A percentile compares a stretch with the other conserved stretches of the same genome.
Evolutionary conservation across 37 sponge, comb jelly and placozoan species (phyloP).

Genomic region (Eunapius fragilis): DNA sequence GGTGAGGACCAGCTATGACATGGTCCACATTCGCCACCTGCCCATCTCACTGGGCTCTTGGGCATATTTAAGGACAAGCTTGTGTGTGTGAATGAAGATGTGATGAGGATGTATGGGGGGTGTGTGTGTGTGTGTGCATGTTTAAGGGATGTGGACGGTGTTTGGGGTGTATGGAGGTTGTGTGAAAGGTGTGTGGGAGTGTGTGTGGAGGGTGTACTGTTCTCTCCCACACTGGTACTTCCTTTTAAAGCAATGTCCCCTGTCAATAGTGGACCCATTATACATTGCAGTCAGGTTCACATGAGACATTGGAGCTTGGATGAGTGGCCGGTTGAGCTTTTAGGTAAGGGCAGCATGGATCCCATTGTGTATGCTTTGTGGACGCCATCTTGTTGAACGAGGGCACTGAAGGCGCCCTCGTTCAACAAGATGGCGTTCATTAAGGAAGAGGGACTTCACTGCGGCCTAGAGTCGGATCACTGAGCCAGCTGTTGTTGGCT

Average conservation of each 20-base stretch:
- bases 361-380: no score
- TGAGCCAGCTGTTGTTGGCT: background rate
- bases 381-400: no score
- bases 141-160: background rate
- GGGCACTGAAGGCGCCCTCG: no score
- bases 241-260: background rate
- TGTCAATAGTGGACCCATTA: conserved; percentile 25
- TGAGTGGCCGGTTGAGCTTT: conserved; percentile 71
- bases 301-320: conserved; percentile 68
- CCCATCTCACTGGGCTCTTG: conserved; percentile 90
- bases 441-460: no score
- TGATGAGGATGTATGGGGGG: background rate
- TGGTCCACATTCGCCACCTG: conserved; percentile 74
- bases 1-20: conserved; percentile 62
- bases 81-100: conserved; percentile 11
- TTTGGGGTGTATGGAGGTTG: background rate
- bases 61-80: conserved; percentile 89
- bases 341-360: conserved; percentile 45
- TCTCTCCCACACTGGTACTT: background rate
- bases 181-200: background rate
- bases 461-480: conserved; percentile 53
- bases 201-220: background rate
- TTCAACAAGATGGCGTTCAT: no score
- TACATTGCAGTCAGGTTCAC: conserved; percentile 70
- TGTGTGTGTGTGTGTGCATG: background rate